A percentile compares a stretch with the other conserved stretches of the same genome.
These are phyloP conservation scores for Cladopsammia gracilis DNA, from an alignment of 64 coral and sea anemone genomes.

Conservation along the genomic window DNA sequence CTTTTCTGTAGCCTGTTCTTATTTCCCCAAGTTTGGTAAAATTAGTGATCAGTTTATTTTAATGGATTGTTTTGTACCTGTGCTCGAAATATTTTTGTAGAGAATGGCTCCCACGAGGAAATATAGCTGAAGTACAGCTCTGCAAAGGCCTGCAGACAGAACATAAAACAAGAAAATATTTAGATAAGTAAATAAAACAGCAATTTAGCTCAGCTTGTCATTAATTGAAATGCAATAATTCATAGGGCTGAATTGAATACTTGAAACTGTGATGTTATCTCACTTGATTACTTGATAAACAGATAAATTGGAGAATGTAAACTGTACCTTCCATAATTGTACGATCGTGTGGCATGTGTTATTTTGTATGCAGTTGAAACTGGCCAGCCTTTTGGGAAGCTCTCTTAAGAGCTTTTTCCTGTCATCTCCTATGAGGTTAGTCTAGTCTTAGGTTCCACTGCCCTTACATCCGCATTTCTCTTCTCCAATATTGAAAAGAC, in stretches of 20 bases:
- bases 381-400: neutral
- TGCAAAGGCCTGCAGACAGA: neutral
- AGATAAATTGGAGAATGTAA: neutral
- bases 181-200: no score
- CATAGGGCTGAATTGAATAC: no score
- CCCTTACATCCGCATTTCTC: slow-evolving; percentile 36
- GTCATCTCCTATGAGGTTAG: slow-evolving; percentile 47
- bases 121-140: slow-evolving; percentile 23
- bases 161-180: neutral
- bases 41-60: no score
- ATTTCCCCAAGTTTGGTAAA: slow-evolving; percentile 25
- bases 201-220: no score
- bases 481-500: slow-evolving; percentile 41
- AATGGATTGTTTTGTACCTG: no score
- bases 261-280: no score
- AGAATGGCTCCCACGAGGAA: slow-evolving; percentile 8
- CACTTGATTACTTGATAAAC: no score
- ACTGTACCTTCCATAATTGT: slow-evolving; percentile 44
- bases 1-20: slow-evolving; percentile 48
- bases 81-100: slow-evolving; percentile 17
- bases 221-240: no score
- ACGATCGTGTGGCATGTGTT: neutral
- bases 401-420: slow-evolving; percentile 36
- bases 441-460: slow-evolving; percentile 34
- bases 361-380: neutral